phyloP scores from a whole-genome alignment of 2,113 vertebrate genomes.

The Pao palembangensis region DNA sequence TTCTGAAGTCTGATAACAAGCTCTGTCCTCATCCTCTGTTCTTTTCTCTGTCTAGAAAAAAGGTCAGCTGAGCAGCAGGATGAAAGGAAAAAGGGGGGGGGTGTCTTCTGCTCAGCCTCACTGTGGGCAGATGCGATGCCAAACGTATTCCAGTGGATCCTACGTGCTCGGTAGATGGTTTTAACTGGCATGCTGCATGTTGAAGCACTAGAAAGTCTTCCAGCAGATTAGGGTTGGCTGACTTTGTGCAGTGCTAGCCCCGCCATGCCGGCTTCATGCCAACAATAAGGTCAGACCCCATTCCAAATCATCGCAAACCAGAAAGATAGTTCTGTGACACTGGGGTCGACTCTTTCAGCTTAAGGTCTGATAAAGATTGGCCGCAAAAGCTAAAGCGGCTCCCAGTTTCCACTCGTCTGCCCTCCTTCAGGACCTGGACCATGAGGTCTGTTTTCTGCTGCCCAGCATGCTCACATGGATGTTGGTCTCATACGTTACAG shows the following conservation, averaged over 20 bases:
- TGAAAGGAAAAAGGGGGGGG: slow-evolving; percentile 36
- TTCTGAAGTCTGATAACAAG: slow-evolving; percentile 24
- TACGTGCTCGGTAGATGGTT: slow-evolving; percentile 45
- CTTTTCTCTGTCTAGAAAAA: slow-evolving; percentile 24
- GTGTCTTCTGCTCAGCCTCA: slow-evolving; percentile 34
- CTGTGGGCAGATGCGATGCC: slow-evolving; percentile 28
- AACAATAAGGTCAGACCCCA: neutral
- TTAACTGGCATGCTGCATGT: slow-evolving; percentile 52
- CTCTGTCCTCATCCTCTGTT: slow-evolving; percentile 27
- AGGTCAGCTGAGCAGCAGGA: slow-evolving; percentile 40
- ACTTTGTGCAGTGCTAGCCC: slow-evolving; percentile 20
- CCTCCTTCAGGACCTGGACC: too few relatives aligned
- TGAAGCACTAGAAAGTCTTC: slow-evolving; percentile 35
- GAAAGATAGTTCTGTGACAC: too few relatives aligned
- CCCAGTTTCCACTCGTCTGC: too few relatives aligned
- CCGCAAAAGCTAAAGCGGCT: too few relatives aligned
- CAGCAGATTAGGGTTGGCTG: slow-evolving; percentile 28
- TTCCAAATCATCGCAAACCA: too few relatives aligned
- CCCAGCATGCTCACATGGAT: too few relatives aligned
- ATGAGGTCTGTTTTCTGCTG: too few relatives aligned
- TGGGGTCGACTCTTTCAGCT: too few relatives aligned
- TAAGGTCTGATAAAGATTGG: too few relatives aligned
- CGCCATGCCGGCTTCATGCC: neutral
- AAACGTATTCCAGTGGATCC: slow-evolving; percentile 55
- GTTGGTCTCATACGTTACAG: too few relatives aligned